These are phyloP conservation scores for Margaritifera margaritifera DNA, from an alignment of 2,888 invertebrate species.

Conservation along the genomic window DNA sequence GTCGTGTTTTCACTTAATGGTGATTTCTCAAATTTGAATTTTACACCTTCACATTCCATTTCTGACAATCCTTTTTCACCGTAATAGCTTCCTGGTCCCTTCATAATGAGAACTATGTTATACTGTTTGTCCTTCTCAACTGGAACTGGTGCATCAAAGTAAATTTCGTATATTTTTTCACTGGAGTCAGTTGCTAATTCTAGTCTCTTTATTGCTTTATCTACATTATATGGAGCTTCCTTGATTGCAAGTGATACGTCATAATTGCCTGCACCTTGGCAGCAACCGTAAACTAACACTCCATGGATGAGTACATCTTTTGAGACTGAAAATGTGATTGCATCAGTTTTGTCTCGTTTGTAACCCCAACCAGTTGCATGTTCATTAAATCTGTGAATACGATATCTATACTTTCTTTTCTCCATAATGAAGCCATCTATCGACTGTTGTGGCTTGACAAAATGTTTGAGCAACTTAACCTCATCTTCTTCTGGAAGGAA, in stretches of 20 bases:
- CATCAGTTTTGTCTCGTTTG: slow-evolving; percentile 27
- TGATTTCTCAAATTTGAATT: slow-evolving; percentile 17
- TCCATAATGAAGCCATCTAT: slow-evolving; percentile 14
- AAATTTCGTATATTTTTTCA: slow-evolving; percentile 22
- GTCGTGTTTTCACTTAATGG: slow-evolving; percentile 28
- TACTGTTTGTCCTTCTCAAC: slow-evolving; percentile 18
- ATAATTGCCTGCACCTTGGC: slow-evolving; percentile 16
- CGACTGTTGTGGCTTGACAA: slow-evolving; percentile 8
- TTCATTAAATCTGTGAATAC: slow-evolving; percentile 20
- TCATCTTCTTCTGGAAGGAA: slow-evolving; percentile 29
- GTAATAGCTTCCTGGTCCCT: slow-evolving; percentile 23
- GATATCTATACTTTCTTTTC: slow-evolving; percentile 13
- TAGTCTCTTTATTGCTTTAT: slow-evolving; percentile 4
- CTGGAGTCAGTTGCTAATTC: slow-evolving; percentile 22
- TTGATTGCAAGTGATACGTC: background rate
- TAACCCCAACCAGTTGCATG: slow-evolving; percentile 26
- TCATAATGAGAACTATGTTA: slow-evolving; percentile 11
- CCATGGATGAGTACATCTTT: slow-evolving; percentile 24
- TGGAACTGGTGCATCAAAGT: slow-evolving; percentile 15
- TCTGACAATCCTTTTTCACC: slow-evolving; percentile 16
- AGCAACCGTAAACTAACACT: slow-evolving; percentile 25
- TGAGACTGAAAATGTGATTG: slow-evolving; percentile 17
- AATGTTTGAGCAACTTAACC: slow-evolving; percentile 64
- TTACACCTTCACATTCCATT: slow-evolving; percentile 10
- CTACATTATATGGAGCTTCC: slow-evolving; percentile 11